Conservation (phyloP, 2,888 invertebrate genomes). For the Epiblema foenella region DNA sequence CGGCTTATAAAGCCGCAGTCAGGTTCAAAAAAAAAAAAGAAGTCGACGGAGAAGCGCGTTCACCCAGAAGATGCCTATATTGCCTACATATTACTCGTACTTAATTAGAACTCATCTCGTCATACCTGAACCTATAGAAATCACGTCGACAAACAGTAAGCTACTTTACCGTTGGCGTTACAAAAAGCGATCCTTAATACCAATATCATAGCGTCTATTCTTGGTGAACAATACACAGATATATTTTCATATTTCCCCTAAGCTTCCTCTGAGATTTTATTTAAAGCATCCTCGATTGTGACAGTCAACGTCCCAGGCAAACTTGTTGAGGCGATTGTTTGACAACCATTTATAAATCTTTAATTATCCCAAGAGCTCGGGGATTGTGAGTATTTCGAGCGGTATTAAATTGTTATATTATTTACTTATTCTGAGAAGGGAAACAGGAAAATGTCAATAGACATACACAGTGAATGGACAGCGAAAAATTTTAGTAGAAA, state of each 20-base stretch:
- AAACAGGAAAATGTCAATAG: not conserved
- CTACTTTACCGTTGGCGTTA: not conserved
- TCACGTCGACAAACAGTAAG: not conserved
- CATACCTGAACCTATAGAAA: not conserved
- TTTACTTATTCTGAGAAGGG: not conserved
- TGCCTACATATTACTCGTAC: too few relatives aligned
- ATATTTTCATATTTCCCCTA: not conserved
- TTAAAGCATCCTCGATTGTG: not conserved
- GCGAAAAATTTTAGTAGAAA: too few relatives aligned
- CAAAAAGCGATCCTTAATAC: not conserved
- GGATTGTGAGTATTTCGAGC: constrained; percentile 4
- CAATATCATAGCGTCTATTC: not conserved
- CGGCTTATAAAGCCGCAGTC: too few relatives aligned
- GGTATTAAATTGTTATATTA: constrained; percentile 1
- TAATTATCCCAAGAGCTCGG: constrained; percentile 15
- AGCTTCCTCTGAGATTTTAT: not conserved
- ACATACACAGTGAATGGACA: too few relatives aligned
- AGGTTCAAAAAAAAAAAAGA: too few relatives aligned
- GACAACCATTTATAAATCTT: constrained; percentile 22
- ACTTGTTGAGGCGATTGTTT: constrained; percentile 11
- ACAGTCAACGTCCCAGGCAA: not conserved
- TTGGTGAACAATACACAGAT: not conserved
- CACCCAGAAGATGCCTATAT: too few relatives aligned
- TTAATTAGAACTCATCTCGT: too few relatives aligned
- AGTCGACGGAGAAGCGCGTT: too few relatives aligned